Evolutionary conservation across 2,888 invertebrate genomes (phyloP).

Genomic region (Rhabditoides inermis): DNA sequence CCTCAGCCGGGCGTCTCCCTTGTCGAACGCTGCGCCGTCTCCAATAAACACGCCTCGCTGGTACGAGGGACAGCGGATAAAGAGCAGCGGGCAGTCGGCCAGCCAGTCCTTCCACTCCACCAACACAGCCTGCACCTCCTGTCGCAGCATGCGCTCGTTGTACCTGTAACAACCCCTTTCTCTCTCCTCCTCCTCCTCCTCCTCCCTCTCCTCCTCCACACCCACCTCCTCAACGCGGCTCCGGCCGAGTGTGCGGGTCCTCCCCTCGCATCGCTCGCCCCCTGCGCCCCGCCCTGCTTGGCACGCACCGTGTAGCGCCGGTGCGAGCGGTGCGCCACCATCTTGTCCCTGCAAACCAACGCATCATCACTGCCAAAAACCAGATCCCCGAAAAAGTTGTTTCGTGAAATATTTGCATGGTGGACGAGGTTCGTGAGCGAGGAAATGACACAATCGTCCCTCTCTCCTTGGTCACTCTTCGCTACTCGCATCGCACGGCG

Average conservation of each 20-base stretch:
- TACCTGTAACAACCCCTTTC: conserved; percentile 12
- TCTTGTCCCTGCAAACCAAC: conserved; percentile 16
- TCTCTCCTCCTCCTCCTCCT: too few relatives aligned
- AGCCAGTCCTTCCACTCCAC: conserved; percentile 64
- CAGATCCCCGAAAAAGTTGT: too few relatives aligned
- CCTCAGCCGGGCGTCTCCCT: conserved; percentile 22
- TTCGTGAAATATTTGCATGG: too few relatives aligned
- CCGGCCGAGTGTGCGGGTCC: conserved; percentile 30
- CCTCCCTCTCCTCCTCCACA: too few relatives aligned
- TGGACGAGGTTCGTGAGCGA: too few relatives aligned
- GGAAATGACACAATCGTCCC: too few relatives aligned
- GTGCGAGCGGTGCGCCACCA: conserved; percentile 69
- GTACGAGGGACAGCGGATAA: conserved; percentile 70
- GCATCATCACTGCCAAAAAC: too few relatives aligned
- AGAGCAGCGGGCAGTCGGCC: conserved; percentile 64
- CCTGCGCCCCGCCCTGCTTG: conserved; percentile 61
- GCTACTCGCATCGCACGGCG: too few relatives aligned
- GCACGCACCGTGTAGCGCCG: conserved; percentile 76
- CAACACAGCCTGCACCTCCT: conserved; percentile 20
- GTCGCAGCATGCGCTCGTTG: conserved; percentile 26
- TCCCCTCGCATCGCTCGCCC: conserved; percentile 20
- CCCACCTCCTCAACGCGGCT: conserved; percentile 30
- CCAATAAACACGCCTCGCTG: conserved; percentile 67
- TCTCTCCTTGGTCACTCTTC: too few relatives aligned
- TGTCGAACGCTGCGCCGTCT: conserved; percentile 66